These are phyloP conservation scores for Dasyprocta punctata DNA, from an alignment of 2,113 vertebrate species.

Conservation along the genomic window DNA sequence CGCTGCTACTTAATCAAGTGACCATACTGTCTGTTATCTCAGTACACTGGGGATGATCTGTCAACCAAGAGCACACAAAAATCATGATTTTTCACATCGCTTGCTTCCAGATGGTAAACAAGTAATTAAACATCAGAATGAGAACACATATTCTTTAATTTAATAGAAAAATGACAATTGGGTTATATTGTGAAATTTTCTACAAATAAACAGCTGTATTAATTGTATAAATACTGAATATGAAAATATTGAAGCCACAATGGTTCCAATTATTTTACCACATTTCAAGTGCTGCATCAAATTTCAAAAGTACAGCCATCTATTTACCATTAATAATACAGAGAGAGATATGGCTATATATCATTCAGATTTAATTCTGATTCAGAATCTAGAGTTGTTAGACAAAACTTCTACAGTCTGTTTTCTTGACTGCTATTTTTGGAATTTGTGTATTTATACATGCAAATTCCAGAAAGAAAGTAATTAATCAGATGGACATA, in stretches of 20 bases:
- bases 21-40: not conserved
- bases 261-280: not conserved
- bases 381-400: constrained; percentile 3
- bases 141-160: constrained; percentile 21
- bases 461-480: not conserved
- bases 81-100: not conserved
- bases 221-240: constrained; percentile 30
- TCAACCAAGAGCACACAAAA: not conserved
- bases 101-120: constrained; percentile 45
- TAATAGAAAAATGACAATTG: not conserved
- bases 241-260: not conserved
- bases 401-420: not conserved
- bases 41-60: not conserved
- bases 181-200: not conserved
- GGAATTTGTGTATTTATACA: constrained; percentile 24
- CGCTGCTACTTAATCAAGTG: not conserved
- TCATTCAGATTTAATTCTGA: not conserved
- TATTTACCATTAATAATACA: not conserved
- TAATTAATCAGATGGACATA: not conserved
- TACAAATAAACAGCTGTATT: not conserved
- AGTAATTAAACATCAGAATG: constrained; percentile 8
- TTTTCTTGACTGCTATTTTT: not conserved
- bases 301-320: not conserved
- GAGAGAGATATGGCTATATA: not conserved
- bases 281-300: not conserved